Evolutionary conservation across 2,888 invertebrate species (phyloP).

Genomic region (Germaria angustata): DNA sequence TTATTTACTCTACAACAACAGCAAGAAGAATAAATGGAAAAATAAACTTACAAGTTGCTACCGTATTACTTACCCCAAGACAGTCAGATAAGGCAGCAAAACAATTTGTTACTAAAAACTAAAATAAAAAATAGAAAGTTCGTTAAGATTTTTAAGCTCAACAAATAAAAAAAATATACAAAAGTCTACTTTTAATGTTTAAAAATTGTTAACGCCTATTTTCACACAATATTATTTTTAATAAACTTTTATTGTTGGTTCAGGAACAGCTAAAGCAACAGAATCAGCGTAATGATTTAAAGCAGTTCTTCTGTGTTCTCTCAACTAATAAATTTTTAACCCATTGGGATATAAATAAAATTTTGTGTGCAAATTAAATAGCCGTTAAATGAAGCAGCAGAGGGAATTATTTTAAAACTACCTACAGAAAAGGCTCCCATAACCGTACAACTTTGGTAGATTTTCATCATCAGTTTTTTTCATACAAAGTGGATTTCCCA

Average conservation of each 20-base stretch:
- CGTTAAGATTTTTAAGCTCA: conserved; percentile 28
- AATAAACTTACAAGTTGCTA: conserved; percentile 66
- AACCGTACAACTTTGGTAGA: too few relatives aligned
- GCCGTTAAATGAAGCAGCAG: too few relatives aligned
- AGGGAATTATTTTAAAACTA: too few relatives aligned
- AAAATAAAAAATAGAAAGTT: conserved; percentile 53
- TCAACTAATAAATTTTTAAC: conserved; percentile 8
- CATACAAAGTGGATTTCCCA: too few relatives aligned
- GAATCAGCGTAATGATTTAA: conserved; percentile 41
- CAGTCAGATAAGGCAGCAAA: background rate
- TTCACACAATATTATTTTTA: conserved; percentile 30
- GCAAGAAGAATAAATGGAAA: background rate
- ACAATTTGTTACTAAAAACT: background rate
- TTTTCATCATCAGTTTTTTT: too few relatives aligned
- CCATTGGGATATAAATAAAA: too few relatives aligned
- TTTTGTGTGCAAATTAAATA: too few relatives aligned
- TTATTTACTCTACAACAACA: conserved; percentile 15
- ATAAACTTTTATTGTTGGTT: conserved; percentile 17
- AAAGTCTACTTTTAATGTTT: conserved; percentile 50
- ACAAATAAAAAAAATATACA: conserved; percentile 1
- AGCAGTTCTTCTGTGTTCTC: conserved; percentile 21
- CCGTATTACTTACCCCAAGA: conserved; percentile 63
- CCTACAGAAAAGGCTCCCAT: too few relatives aligned
- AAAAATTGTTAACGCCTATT: conserved; percentile 56
- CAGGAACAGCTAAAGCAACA: conserved; percentile 6